These are phyloP conservation scores for Tyto alba DNA, from an alignment of 2,113 vertebrate genomes.

Conservation along the genomic window DNA sequence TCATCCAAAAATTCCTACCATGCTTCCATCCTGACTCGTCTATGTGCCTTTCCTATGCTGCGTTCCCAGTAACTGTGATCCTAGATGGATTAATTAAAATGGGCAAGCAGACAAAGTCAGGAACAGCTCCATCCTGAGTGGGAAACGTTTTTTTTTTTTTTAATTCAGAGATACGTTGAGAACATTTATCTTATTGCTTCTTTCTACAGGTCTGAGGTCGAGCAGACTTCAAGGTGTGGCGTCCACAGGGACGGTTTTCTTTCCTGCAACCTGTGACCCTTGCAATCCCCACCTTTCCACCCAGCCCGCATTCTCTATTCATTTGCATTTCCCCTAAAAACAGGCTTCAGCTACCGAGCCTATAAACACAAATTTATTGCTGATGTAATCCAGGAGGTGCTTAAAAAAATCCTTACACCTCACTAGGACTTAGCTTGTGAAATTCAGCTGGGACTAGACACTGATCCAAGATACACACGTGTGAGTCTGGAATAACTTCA, in stretches of 20 bases:
- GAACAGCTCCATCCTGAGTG: neutral
- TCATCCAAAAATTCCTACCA: neutral
- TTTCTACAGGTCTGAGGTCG: neutral
- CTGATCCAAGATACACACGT: neutral
- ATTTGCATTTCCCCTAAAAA: neutral
- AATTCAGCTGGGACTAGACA: neutral
- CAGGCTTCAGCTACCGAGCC: neutral
- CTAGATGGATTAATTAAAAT: slow-evolving; percentile 2
- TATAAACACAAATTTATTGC: neutral
- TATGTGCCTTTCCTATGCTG: neutral
- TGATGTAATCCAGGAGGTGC: neutral
- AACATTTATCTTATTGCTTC: neutral
- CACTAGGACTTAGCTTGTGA: neutral
- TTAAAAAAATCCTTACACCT: neutral
- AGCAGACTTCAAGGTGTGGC: neutral
- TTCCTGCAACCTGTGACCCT: neutral
- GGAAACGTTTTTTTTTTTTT: neutral
- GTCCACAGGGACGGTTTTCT: neutral
- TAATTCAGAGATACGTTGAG: neutral
- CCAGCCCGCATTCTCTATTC: neutral
- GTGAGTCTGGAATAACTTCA: neutral
- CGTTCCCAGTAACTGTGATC: neutral
- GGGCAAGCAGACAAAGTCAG: neutral
- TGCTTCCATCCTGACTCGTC: neutral
- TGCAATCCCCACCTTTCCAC: neutral